Percentiles rank a stretch among this genome's conserved stretches.
phyloP scores from a whole-genome alignment of 2,797 vertebrate genomes.

The Micromesistius poutassou region DNA sequence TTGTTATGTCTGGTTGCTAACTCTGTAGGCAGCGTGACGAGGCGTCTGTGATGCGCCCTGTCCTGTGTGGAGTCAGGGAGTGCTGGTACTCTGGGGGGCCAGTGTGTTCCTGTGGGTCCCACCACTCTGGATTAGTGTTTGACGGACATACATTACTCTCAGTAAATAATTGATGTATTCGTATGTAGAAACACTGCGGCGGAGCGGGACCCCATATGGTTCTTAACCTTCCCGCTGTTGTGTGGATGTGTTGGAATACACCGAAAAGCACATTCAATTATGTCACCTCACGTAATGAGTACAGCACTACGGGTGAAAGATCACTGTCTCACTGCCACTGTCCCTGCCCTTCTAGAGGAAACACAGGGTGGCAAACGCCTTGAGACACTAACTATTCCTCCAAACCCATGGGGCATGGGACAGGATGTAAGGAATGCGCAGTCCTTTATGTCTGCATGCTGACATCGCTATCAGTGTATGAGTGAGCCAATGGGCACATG shows the following conservation, averaged over 20 bases:
- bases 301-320: too few species aligned
- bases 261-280: not conserved
- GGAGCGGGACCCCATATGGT: not conserved
- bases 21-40: too few species aligned
- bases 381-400: not conserved
- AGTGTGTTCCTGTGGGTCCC: too few species aligned
- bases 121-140: not conserved
- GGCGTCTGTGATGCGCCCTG: too few species aligned
- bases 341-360: too few species aligned
- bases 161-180: not conserved
- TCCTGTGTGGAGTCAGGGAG: too few species aligned
- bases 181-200: not conserved
- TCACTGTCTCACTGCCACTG: too few species aligned
- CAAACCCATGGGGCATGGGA: not conserved
- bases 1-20: too few species aligned
- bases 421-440: not conserved
- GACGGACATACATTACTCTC: not conserved
- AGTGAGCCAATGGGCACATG: too few species aligned
- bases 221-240: not conserved
- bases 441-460: not conserved
- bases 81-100: too few species aligned
- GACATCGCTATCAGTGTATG: not conserved
- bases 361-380: not conserved
- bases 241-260: not conserved
- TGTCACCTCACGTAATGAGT: not conserved